Evolutionary conservation across 2,888 invertebrate species (phyloP).

Genomic region (Catocala sponsa): DNA sequence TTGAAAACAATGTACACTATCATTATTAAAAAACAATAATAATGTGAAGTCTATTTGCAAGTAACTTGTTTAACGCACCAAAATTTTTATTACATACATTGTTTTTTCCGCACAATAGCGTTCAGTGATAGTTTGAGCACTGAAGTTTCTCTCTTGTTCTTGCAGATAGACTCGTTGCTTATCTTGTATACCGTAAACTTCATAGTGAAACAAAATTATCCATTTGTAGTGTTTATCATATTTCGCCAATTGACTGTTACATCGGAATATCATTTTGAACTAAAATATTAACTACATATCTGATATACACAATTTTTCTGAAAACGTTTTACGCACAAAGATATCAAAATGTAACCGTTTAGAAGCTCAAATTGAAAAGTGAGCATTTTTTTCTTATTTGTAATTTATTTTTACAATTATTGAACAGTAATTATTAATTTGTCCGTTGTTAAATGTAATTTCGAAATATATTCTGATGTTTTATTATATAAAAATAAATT

Average conservation of each 20-base stretch:
- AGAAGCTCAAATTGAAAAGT: constrained; percentile 46
- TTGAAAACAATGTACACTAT: constrained; percentile 34
- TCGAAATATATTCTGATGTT: constrained; percentile 87
- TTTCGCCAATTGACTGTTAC: constrained; percentile 61
- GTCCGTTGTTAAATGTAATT: constrained; percentile 78
- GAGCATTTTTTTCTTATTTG: constrained; percentile 30
- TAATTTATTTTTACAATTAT: constrained; percentile 35
- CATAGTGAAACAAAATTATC: constrained; percentile 13
- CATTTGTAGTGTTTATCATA: constrained; percentile 19
- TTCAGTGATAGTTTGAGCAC: neutral
- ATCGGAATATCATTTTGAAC: constrained; percentile 71
- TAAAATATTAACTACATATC: constrained; percentile 72
- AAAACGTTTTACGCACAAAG: constrained; percentile 74
- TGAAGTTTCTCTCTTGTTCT: neutral
- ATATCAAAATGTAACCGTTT: constrained; percentile 55
- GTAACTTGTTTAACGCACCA: neutral
- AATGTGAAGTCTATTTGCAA: constrained; percentile 33
- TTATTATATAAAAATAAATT: constrained; percentile 70
- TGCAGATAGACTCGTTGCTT: constrained; percentile 34
- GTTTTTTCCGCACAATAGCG: neutral
- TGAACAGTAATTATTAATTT: constrained; percentile 51
- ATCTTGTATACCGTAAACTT: constrained; percentile 31
- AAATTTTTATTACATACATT: neutral
- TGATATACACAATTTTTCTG: constrained; percentile 70
- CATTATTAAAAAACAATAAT: constrained; percentile 9